Evolutionary conservation across 2,888 invertebrate species (phyloP).

Genomic region (Scaptomyza polygonia): DNA sequence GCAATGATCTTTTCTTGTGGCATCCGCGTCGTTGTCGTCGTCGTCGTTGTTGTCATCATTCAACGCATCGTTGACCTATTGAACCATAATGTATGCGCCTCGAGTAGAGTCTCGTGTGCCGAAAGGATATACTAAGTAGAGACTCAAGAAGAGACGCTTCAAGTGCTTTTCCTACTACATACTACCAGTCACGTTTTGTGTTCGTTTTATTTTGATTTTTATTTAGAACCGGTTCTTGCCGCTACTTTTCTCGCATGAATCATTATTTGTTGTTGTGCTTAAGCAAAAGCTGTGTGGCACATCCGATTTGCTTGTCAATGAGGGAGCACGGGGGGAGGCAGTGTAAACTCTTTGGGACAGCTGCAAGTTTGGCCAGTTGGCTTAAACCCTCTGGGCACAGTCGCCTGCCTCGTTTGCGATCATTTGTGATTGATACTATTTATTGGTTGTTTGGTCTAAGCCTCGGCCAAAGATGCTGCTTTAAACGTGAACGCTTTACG

Average conservation of each 20-base stretch:
- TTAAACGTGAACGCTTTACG: slow-evolving; percentile 52
- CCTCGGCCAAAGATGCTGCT: slow-evolving; percentile 23
- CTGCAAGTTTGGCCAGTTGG: slow-evolving; percentile 70
- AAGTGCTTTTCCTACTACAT: slow-evolving; percentile 23
- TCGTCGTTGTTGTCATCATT: slow-evolving; percentile 54
- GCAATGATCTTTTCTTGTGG: slow-evolving; percentile 68
- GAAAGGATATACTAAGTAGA: slow-evolving; percentile 62
- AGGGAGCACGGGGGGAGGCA: slow-evolving; percentile 4
- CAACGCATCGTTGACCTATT: slow-evolving; percentile 84
- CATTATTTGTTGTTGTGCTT: slow-evolving; percentile 72
- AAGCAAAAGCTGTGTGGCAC: slow-evolving; percentile 28
- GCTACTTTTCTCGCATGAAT: slow-evolving; percentile 78
- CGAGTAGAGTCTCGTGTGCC: slow-evolving; percentile 60
- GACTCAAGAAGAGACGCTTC: slow-evolving; percentile 28
- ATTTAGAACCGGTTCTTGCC: slow-evolving; percentile 70
- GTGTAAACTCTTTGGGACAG: slow-evolving; percentile 51
- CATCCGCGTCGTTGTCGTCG: slow-evolving; percentile 38
- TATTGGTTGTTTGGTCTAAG: slow-evolving; percentile 66
- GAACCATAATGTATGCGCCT: slow-evolving; percentile 75
- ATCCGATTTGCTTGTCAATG: slow-evolving; percentile 5
- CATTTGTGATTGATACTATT: slow-evolving; percentile 77
- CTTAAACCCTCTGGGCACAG: slow-evolving; percentile 66
- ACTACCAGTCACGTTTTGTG: slow-evolving; percentile 54
- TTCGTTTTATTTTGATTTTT: not conserved
- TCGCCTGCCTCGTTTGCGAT: slow-evolving; percentile 71